phyloP scores from a whole-genome alignment of 1,140 invertebrate species.

The Saccostrea echinata region DNA sequence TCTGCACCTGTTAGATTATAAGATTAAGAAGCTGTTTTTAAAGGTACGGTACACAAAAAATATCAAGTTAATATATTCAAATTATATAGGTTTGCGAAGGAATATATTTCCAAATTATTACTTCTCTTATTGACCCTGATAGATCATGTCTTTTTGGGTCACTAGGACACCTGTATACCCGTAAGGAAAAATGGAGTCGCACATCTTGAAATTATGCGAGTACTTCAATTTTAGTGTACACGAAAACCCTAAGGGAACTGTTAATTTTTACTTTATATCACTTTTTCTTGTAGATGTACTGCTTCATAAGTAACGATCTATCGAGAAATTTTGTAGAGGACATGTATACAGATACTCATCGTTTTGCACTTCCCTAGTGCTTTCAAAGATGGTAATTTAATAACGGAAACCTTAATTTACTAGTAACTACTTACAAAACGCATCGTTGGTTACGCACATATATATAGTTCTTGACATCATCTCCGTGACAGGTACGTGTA shows the following conservation, averaged over 20 bases:
- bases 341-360: background rate
- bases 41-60: constrained; percentile 8
- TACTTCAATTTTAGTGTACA: background rate
- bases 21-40: background rate
- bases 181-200: background rate
- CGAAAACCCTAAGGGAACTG: background rate
- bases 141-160: background rate
- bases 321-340: background rate
- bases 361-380: too few species aligned
- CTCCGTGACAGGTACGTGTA: too few species aligned
- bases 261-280: background rate
- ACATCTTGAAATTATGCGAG: background rate
- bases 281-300: background rate
- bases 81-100: background rate
- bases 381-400: too few species aligned
- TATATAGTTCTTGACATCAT: too few species aligned
- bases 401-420: too few species aligned
- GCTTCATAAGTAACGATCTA: background rate
- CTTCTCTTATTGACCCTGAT: background rate
- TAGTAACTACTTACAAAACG: too few species aligned
- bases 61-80: constrained; percentile 10
- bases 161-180: background rate
- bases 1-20: constrained; percentile 12
- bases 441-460: too few species aligned
- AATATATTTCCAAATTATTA: background rate